These are phyloP conservation scores for Lochmaea capreae DNA, from an alignment of 2,888 invertebrate genomes.

Conservation along the genomic window DNA sequence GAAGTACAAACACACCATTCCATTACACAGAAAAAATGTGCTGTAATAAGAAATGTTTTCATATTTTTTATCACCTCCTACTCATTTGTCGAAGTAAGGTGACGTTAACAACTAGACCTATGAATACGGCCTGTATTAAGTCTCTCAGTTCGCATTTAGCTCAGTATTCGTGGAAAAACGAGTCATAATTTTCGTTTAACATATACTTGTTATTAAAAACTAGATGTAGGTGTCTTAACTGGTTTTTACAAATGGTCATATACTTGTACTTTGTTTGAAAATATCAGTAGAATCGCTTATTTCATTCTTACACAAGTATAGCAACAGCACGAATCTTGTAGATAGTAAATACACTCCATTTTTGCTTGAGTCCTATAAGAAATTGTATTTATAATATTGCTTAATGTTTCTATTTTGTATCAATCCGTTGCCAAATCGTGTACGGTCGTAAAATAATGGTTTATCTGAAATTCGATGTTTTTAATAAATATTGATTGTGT, in stretches of 20 bases:
- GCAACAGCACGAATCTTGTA: too few relatives aligned
- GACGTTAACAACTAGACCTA: not conserved
- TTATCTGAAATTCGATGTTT: not conserved
- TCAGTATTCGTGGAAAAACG: not conserved
- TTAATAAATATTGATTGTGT: not conserved
- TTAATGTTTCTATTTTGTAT: not conserved
- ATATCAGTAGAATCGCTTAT: not conserved
- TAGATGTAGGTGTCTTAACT: not conserved
- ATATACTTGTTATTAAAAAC: not conserved
- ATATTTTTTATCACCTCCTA: slow-evolving; percentile 10
- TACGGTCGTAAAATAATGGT: not conserved
- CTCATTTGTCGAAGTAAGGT: slow-evolving; percentile 13
- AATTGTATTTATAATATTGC: slow-evolving; percentile 11
- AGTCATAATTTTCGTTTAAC: not conserved
- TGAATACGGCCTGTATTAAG: not conserved
- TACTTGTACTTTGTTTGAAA: not conserved
- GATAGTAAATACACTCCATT: too few relatives aligned
- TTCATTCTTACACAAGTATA: too few relatives aligned
- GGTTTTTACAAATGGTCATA: not conserved
- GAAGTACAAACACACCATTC: slow-evolving; percentile 13
- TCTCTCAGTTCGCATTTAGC: not conserved
- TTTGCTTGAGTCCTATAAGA: too few relatives aligned
- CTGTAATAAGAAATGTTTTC: slow-evolving; percentile 14
- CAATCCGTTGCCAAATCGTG: not conserved
- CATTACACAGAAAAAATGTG: slow-evolving; percentile 6